Conservation (phyloP, 2,797 vertebrate genomes). For the Lithobates sylvaticus region DNA sequence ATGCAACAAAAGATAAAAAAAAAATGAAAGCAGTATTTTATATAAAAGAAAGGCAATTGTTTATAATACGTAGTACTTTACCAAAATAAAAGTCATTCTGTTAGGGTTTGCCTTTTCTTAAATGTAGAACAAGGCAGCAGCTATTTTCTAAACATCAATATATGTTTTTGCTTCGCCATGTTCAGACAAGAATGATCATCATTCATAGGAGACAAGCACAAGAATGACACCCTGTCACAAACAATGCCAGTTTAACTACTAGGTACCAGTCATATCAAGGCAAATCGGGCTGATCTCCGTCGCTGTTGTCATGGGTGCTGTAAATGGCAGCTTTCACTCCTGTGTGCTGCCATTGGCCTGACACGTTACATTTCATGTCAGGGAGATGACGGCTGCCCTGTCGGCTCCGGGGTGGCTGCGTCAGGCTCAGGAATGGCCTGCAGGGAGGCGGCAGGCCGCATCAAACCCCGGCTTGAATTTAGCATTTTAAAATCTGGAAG, state of each 20-base stretch:
- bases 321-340: slow-evolving; percentile 88
- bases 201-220: slow-evolving; percentile 75
- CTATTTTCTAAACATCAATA: not conserved
- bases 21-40: not conserved
- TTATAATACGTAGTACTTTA: not conserved
- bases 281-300: slow-evolving; percentile 73
- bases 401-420: slow-evolving; percentile 70
- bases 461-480: slow-evolving; percentile 65
- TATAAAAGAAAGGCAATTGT: not conserved
- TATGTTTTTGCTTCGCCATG: not conserved
- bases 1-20: not conserved
- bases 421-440: slow-evolving; percentile 78
- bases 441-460: slow-evolving; percentile 78
- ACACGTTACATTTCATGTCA: slow-evolving; percentile 81
- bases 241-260: slow-evolving; percentile 79
- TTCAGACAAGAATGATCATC: slow-evolving; percentile 66
- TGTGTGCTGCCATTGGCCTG: slow-evolving; percentile 78
- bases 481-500: slow-evolving; percentile 67
- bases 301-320: slow-evolving; percentile 80
- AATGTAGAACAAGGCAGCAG: not conserved
- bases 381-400: slow-evolving; percentile 83
- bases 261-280: slow-evolving; percentile 86
- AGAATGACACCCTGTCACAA: slow-evolving; percentile 86
- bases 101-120: not conserved
- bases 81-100: not conserved